Percentiles rank a stretch among this genome's conserved stretches.
phyloP scores from a whole-genome alignment of 2,797 vertebrate species.

The Esox lucius region DNA sequence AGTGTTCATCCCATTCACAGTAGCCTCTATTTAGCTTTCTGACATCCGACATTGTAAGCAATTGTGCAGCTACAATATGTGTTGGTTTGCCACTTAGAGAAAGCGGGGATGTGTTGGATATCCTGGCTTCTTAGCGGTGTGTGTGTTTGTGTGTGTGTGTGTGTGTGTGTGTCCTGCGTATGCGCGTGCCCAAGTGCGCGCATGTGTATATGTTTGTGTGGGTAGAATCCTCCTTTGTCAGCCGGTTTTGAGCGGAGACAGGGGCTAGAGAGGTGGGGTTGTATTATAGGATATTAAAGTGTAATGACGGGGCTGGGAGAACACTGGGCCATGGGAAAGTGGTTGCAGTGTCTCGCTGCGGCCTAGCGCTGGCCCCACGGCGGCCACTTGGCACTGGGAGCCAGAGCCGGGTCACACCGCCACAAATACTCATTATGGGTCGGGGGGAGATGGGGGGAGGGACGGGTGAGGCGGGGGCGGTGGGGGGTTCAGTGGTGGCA shows the following conservation, averaged over 20 bases:
- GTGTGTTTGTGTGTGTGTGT: slow-evolving; percentile 6
- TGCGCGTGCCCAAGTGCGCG: no score
- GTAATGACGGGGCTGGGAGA: slow-evolving; percentile 76
- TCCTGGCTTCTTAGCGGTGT: slow-evolving; percentile 75
- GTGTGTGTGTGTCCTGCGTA: no score
- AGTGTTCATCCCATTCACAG: slow-evolving; percentile 69
- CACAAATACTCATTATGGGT: slow-evolving; percentile 72
- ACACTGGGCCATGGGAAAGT: slow-evolving; percentile 74
- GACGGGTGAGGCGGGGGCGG: slow-evolving; percentile 16
- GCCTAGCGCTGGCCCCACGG: slow-evolving; percentile 45
- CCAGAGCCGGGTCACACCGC: slow-evolving; percentile 72
- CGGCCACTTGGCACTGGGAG: slow-evolving; percentile 55
- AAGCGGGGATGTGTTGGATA: slow-evolving; percentile 67
- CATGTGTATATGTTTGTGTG: slow-evolving; percentile 24
- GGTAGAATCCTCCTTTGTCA: slow-evolving; percentile 63
- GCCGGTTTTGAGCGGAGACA: slow-evolving; percentile 62
- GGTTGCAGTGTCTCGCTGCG: slow-evolving; percentile 69
- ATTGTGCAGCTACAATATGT: slow-evolving; percentile 65
- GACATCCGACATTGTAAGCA: slow-evolving; percentile 68
- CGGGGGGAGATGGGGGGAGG: slow-evolving; percentile 34
- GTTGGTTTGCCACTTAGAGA: slow-evolving; percentile 65
- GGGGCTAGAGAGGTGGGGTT: slow-evolving; percentile 47
- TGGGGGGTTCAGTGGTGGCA: no score
- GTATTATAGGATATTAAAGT: slow-evolving; percentile 82
- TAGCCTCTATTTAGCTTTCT: slow-evolving; percentile 72